Evolutionary conservation across 2,888 invertebrate species (phyloP), one percentile per base, ranked within the genome.

Genomic region (Trachelus stipa): DNA sequence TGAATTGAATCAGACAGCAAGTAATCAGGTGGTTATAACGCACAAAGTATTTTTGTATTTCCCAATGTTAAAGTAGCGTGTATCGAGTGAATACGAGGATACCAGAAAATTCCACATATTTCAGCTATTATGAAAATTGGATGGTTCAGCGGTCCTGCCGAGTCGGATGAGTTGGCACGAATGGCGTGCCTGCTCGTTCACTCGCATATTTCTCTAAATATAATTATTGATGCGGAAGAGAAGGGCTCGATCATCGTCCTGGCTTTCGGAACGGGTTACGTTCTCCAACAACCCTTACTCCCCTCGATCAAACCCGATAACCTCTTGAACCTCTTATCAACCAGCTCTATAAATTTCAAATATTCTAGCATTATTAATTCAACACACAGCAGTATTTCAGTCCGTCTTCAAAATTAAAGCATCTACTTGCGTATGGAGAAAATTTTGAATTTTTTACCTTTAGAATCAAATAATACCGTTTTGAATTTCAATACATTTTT

Each of bases 101-200:
- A n/a, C 33, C 74, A 34, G 74, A 77, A 75, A 69, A 77, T 77
- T 77, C 69, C 75, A 69, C 77, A 79, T 80, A 82, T 83, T 81
- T 83, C 76, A 79, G 80, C 78, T 79, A 78, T 83, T 83, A 83
- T 83, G 81, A 83, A 83, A 82, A 82, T 83, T 81, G 82, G 81
- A 83, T 82, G 80, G 82, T 77, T 68, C 76, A 81, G 81, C 80
- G 76, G 81, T 78, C 79, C 79, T 75, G 77, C 31, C 68, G 76
- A 79, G 81, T 75, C 40, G 69, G 75, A 77, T 81, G 79, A 80
- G 76, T 79, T 83, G 80, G 79, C 83, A 82, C 75, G 68, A 68
- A 77, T 77, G 76, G 74, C 68, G 56, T 33, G 73, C 73, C 68
- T 82, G 81, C 74, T 80, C 82, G 73, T 79, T 79, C 79, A 76